These are phyloP conservation scores for Andinoacara biseriatus DNA, from an alignment of 2,113 vertebrate genomes.

Conservation along the genomic window DNA sequence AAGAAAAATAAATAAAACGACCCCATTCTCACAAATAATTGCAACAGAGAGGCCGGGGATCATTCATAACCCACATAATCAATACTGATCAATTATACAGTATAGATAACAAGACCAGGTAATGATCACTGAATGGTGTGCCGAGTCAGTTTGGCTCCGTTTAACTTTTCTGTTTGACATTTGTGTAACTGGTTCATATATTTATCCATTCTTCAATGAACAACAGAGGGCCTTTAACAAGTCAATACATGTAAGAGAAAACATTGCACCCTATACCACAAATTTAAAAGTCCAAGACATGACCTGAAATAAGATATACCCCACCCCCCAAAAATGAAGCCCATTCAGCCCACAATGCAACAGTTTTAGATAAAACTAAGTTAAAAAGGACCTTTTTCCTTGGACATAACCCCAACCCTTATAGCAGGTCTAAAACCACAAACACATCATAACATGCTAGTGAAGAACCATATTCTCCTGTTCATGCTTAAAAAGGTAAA, in stretches of 20 bases:
- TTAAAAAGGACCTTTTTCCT: slow-evolving; percentile 18
- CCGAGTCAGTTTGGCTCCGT: not conserved
- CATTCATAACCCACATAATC: not conserved
- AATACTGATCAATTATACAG: not conserved
- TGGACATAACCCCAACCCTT: slow-evolving; percentile 38
- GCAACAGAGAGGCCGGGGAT: not conserved
- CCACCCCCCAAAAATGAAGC: not conserved
- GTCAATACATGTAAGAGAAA: slow-evolving; percentile 27
- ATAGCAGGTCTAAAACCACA: slow-evolving; percentile 64
- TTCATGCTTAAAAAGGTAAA: slow-evolving; percentile 48
- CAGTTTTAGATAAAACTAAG: slow-evolving; percentile 40
- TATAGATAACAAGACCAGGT: not conserved
- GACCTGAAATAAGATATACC: not conserved
- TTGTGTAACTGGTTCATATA: not conserved
- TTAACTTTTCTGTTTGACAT: not conserved
- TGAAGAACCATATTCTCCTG: slow-evolving; percentile 51
- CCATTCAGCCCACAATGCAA: slow-evolving; percentile 36
- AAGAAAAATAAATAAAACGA: slow-evolving; percentile 10
- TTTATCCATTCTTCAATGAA: not conserved
- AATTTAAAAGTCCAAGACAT: slow-evolving; percentile 47
- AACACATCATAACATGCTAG: slow-evolving; percentile 62
- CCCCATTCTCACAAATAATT: slow-evolving; percentile 45
- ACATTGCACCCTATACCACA: slow-evolving; percentile 48
- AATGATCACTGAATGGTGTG: not conserved
- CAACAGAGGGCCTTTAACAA: slow-evolving; percentile 28